A percentile compares a stretch with the other conserved stretches of the same genome.
Evolutionary conservation across 2,888 invertebrate genomes (phyloP).

Genomic region (Archips crataeganus): DNA sequence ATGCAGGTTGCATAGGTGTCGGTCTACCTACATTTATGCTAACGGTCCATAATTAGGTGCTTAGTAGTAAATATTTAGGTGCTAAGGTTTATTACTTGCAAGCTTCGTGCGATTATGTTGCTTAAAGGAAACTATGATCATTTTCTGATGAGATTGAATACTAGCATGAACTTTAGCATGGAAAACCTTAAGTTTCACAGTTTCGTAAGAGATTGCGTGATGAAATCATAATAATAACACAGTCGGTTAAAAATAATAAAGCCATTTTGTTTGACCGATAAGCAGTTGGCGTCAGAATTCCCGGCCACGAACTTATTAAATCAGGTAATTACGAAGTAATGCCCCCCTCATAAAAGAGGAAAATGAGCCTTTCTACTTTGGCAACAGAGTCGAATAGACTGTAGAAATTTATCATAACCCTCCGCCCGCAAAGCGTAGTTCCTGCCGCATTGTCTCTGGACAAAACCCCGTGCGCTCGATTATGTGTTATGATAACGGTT

Average conservation of each 20-base stretch:
- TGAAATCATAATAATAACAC: constrained; percentile 6
- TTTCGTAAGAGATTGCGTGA: constrained; percentile 3
- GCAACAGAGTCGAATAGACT: constrained; percentile 45
- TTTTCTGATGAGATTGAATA: not conserved
- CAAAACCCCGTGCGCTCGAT: constrained; percentile 63
- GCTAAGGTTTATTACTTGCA: not conserved
- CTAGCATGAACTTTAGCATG: not conserved
- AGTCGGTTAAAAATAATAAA: constrained; percentile 1
- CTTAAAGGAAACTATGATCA: not conserved
- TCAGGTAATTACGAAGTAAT: constrained; percentile 34
- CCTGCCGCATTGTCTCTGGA: constrained; percentile 78
- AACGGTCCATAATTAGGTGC: constrained; percentile 25
- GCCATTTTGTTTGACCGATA: constrained; percentile 29
- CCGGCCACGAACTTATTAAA: constrained; percentile 30
- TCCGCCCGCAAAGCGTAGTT: constrained; percentile 67
- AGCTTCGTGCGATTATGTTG: not conserved
- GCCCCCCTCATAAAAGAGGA: constrained; percentile 39
- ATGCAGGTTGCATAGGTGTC: constrained; percentile 44
- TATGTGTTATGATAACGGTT: constrained; percentile 60
- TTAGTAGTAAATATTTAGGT: too few relatives aligned
- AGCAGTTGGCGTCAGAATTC: constrained; percentile 21
- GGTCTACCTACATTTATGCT: constrained; percentile 43
- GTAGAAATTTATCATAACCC: constrained; percentile 42
- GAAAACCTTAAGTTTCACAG: not conserved
- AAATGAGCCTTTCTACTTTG: constrained; percentile 48